Base-by-base conservation (phyloP, 2,888 invertebrate species). In the Philereme transversata region DNA sequence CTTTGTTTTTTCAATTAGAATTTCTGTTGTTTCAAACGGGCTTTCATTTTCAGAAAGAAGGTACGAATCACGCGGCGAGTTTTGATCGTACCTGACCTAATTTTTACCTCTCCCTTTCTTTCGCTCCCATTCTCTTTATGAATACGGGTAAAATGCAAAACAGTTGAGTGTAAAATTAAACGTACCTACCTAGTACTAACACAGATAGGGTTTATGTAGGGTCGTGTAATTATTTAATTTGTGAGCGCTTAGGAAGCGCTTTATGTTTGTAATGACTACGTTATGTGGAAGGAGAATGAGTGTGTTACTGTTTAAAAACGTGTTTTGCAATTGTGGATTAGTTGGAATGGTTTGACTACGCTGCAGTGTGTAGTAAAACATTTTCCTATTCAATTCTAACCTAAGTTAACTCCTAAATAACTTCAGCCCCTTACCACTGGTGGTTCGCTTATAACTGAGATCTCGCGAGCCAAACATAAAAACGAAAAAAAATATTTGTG, bases 151-250 rank as follows among this genome's bases (percentile, higher is more conserved):
- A 59, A 64, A 68, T 66, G 66, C 64, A 64, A 66, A 66, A 64
- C 62, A 60, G 52, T 65, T 64, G 62, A 62, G 62, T 66, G 65
- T 62, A 56, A 65, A 66, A 66, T 66, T 64, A 59, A 59, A 59
- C 22, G 48, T 7, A 40, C 44, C 46, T 51, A 49, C 52, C 49
- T 22, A 10, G 51, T 53, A 45, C 53, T 36, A 6, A 4, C 60
- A 48, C 47, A 51, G 51, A 36, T 6, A 47, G 44, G 48, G 43
- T 45, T 60, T 59, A 57, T 64, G 48, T 51, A 51, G 50, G 54
- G 52, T 52, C 53, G 22, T 59, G 49, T 63, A 63, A 66, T 66
- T 68, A 63, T 64, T 60, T 57, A 64, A 68, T 57, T 64, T 64
- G 56, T 63, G 49, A 45, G 47, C 36, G 46, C 44, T 58, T 58